Conservation (phyloP, 2,797 vertebrate genomes). For the Atherinosoma microstoma region DNA sequence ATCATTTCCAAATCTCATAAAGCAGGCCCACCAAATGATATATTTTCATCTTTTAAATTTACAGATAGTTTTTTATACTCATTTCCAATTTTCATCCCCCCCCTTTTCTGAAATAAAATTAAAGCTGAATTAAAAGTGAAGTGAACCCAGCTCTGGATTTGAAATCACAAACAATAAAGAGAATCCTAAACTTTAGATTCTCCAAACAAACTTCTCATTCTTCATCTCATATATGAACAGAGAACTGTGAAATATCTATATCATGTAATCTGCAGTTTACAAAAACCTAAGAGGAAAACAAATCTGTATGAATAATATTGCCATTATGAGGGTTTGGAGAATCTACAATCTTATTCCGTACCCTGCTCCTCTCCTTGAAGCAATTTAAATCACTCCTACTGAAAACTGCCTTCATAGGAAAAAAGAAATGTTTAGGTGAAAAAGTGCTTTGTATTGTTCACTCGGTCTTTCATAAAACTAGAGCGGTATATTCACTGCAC, state of each 20-base stretch:
- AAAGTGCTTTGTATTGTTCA: conserved; percentile 78
- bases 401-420: conserved; percentile 57
- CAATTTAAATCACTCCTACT: conserved; percentile 46
- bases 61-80: neutral
- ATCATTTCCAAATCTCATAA: conserved; percentile 18
- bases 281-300: conserved; percentile 52
- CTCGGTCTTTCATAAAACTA: conserved; percentile 66
- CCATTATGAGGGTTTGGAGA: conserved; percentile 43
- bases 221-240: conserved; percentile 42
- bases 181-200: conserved; percentile 44
- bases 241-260: conserved; percentile 45
- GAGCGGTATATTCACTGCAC: conserved; percentile 72
- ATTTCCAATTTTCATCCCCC: neutral
- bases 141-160: conserved; percentile 45
- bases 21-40: neutral
- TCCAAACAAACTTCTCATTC: conserved; percentile 44
- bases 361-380: conserved; percentile 47
- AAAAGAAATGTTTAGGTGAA: conserved; percentile 59
- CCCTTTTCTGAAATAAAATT: neutral
- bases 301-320: conserved; percentile 65
- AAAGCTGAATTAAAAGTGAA: conserved; percentile 57
- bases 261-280: conserved; percentile 46
- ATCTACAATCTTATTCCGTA: conserved; percentile 32
- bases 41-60: conserved; percentile 4
- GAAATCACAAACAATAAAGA: conserved; percentile 57